Evolutionary conservation across 2,113 vertebrate species (phyloP).

Genomic region (Carassius carassius): DNA sequence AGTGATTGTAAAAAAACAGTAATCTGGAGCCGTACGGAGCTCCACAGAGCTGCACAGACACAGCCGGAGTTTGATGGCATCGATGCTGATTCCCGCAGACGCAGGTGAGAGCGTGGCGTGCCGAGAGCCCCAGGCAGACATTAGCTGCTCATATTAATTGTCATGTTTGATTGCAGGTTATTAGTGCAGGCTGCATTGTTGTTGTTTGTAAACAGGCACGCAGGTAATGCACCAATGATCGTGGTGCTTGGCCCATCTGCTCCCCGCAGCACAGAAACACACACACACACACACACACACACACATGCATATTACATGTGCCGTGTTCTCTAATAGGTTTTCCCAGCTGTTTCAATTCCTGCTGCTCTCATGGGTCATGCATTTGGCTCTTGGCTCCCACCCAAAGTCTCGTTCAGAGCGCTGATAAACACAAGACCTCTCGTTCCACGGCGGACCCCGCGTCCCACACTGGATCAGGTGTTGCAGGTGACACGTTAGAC

Average conservation of each 20-base stretch:
- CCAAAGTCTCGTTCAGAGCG: constrained; percentile 46
- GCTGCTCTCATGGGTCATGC: constrained; percentile 24
- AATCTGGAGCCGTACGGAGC: too few relatives aligned
- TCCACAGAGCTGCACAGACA: background rate
- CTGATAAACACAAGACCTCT: constrained; percentile 45
- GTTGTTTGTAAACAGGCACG: constrained; percentile 74
- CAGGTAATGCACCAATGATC: constrained; percentile 80
- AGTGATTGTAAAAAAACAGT: too few relatives aligned
- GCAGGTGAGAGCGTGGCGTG: constrained; percentile 18
- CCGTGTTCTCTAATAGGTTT: constrained; percentile 68
- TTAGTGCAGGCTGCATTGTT: constrained; percentile 74
- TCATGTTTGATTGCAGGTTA: constrained; percentile 78
- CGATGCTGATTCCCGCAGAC: background rate
- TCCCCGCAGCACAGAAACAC: constrained; percentile 55
- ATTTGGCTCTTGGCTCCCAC: constrained; percentile 50
- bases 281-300: constrained; percentile 40
- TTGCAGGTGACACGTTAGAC: constrained; percentile 33
- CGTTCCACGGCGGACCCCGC: background rate
- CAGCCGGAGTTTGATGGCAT: constrained; percentile 16
- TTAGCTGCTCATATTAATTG: constrained; percentile 70
- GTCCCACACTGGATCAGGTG: constrained; percentile 14
- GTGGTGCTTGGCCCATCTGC: constrained; percentile 74
- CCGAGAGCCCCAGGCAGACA: constrained; percentile 49
- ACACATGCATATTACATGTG: constrained; percentile 57
- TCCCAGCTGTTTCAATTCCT: constrained; percentile 70